Conservation (phyloP, 2,797 vertebrate species). For the Parauchenoglanis ngamensis region DNA sequence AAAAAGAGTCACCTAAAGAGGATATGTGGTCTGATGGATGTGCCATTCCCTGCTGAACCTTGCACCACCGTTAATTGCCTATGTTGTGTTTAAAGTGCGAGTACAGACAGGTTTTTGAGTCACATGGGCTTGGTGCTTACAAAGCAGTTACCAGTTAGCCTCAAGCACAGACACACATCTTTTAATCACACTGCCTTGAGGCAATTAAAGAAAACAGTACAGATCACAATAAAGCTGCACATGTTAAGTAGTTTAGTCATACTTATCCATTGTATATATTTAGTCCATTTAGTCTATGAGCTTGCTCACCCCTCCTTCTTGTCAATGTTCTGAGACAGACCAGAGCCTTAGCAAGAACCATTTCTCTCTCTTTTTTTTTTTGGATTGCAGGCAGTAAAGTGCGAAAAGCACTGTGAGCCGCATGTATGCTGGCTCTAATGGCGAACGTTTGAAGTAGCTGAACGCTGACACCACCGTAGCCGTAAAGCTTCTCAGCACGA, state of each 20-base stretch:
- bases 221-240: constrained; percentile 7
- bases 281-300: constrained; percentile 19
- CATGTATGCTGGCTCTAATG: constrained; percentile 59
- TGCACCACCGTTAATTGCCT: constrained; percentile 59
- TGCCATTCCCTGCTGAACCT: constrained; percentile 58
- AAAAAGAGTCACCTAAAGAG: constrained; percentile 54
- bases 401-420: constrained; percentile 56
- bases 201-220: constrained; percentile 59
- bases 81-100: constrained; percentile 60
- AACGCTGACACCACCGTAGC: constrained; percentile 65
- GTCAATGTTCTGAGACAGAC: constrained; percentile 54
- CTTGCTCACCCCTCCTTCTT: constrained; percentile 45
- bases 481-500: constrained; percentile 60
- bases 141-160: constrained; percentile 27
- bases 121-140: constrained; percentile 66
- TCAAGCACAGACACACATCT: constrained; percentile 27
- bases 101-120: constrained; percentile 68
- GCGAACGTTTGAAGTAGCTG: constrained; percentile 67
- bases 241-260: neutral
- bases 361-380: constrained; percentile 12
- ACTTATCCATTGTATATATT: neutral
- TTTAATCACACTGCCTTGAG: constrained; percentile 52
- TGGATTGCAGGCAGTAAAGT: constrained; percentile 68
- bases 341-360: constrained; percentile 56
- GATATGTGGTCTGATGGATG: constrained; percentile 52